Conservation (phyloP, 2,888 invertebrate species). For the Hydriomena furcata region DNA sequence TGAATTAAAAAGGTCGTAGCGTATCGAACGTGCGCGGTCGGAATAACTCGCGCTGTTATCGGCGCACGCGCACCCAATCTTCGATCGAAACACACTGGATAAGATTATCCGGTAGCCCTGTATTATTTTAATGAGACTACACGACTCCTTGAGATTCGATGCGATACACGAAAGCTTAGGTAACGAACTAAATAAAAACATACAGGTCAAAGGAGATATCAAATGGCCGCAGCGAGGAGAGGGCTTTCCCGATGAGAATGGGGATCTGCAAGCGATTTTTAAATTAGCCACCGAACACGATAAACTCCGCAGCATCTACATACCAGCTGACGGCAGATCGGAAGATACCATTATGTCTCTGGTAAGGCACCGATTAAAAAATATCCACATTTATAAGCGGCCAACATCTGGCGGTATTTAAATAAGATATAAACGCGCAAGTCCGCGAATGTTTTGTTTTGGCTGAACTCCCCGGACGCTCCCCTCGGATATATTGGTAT, state of each 20-base stretch:
- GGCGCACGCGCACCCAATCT: constrained; percentile 82
- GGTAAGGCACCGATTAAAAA: constrained; percentile 81
- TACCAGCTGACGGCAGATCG: constrained; percentile 82
- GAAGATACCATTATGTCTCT: constrained; percentile 80
- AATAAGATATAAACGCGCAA: constrained; percentile 80
- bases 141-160: constrained; percentile 78
- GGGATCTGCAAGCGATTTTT: constrained; percentile 64
- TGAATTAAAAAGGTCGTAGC: constrained; percentile 73
- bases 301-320: constrained; percentile 76
- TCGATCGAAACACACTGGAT: constrained; percentile 81
- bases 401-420: constrained; percentile 81
- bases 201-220: constrained; percentile 79
- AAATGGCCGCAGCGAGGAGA: constrained; percentile 63
- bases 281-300: constrained; percentile 77
- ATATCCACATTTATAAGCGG: constrained; percentile 78
- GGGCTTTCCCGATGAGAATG: constrained; percentile 53
- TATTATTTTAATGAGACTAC: constrained; percentile 84
- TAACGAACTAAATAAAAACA: constrained; percentile 78
- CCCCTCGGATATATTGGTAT: constrained; percentile 83
- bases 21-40: constrained; percentile 75
- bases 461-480: constrained; percentile 66
- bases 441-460: constrained; percentile 75
- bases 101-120: constrained; percentile 83
- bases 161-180: constrained; percentile 79
- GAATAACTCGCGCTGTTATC: constrained; percentile 80